Evolutionary conservation across 2,113 vertebrate species (phyloP).

Genomic region (Empidonax traillii): DNA sequence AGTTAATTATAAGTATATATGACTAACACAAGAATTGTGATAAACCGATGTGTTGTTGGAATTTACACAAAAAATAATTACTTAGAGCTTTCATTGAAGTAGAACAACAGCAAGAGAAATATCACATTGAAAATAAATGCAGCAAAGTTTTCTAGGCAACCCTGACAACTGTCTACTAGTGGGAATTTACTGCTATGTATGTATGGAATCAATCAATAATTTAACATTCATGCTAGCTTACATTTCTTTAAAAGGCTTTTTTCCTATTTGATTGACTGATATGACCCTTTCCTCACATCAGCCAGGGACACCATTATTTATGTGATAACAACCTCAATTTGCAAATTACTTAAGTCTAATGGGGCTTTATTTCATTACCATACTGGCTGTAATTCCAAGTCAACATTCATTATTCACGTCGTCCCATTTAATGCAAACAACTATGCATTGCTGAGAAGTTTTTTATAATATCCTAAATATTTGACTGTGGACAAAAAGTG

Average conservation of each 20-base stretch:
- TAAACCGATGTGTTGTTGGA: background rate
- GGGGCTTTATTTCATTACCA: slow-evolving; percentile 26
- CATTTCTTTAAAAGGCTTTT: background rate
- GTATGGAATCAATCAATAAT: background rate
- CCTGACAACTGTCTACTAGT: background rate
- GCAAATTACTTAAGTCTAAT: slow-evolving; percentile 30
- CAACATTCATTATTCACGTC: background rate
- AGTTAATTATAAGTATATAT: background rate
- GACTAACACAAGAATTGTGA: background rate
- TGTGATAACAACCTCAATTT: slow-evolving; percentile 35
- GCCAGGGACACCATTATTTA: slow-evolving; percentile 27
- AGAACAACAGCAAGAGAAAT: background rate
- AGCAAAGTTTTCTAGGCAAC: background rate
- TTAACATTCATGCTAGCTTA: background rate
- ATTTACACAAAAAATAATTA: background rate
- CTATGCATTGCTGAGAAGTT: background rate
- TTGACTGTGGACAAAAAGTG: background rate
- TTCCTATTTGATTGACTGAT: background rate
- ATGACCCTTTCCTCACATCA: background rate
- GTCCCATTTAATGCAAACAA: slow-evolving; percentile 11
- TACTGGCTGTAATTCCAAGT: background rate
- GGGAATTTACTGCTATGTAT: background rate
- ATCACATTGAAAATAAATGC: background rate
- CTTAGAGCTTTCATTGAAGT: background rate
- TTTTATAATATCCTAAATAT: slow-evolving; percentile 10